Percentiles rank a stretch among this genome's conserved stretches.
Conservation (phyloP, 2,888 invertebrate genomes). For the Euzophera pinguis region DNA sequence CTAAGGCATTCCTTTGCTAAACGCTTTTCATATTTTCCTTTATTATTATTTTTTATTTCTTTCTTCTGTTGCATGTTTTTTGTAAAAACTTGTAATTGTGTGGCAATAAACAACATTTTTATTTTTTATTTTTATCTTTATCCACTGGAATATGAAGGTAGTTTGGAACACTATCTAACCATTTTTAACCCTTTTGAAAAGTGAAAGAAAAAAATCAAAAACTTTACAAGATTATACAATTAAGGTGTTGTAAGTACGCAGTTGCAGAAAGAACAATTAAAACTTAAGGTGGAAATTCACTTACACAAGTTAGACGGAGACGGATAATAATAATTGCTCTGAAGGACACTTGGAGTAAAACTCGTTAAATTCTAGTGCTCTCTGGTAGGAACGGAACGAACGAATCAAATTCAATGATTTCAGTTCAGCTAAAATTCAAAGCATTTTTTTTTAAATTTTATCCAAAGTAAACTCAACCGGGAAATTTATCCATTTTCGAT, state of each 20-base stretch:
- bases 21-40: too few relatives aligned
- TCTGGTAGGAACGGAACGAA: slow-evolving; percentile 29
- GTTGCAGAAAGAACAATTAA: slow-evolving; percentile 41
- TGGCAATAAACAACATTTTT: too few relatives aligned
- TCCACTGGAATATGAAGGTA: too few relatives aligned
- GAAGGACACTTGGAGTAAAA: slow-evolving; percentile 50
- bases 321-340: slow-evolving; percentile 54
- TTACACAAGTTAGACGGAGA: slow-evolving; percentile 32
- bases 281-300: slow-evolving; percentile 43
- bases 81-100: too few relatives aligned
- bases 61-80: too few relatives aligned
- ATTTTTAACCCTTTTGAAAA: neutral
- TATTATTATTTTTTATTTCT: too few relatives aligned
- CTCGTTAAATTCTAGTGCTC: slow-evolving; percentile 69
- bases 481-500: too few relatives aligned
- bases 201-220: neutral
- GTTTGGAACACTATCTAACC: too few relatives aligned
- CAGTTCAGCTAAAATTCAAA: neutral
- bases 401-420: slow-evolving; percentile 30
- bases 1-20: too few relatives aligned
- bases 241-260: slow-evolving; percentile 16
- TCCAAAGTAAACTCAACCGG: too few relatives aligned
- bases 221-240: slow-evolving; percentile 11
- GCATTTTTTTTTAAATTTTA: neutral
- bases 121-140: too few relatives aligned